Base-by-base conservation (phyloP, 1,140 invertebrate species). In the Bombus sibiricus region DNA sequence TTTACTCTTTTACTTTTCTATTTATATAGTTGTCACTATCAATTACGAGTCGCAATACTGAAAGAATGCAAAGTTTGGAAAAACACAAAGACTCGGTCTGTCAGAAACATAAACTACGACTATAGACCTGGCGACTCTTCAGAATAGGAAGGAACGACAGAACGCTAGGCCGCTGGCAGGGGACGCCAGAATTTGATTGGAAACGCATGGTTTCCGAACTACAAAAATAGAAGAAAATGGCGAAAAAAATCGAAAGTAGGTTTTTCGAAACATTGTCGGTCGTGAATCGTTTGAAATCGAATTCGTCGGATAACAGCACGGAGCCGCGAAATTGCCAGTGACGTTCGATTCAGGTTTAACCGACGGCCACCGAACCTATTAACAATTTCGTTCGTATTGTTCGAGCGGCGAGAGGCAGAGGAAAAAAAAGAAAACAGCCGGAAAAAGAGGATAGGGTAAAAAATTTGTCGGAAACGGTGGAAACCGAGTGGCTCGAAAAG, bases 271-370 rank as follows among this genome's bases (percentile, higher is more conserved):
- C 53, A 77, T 77, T 28, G 43, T 57, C 47, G 32, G 3, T 12
- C 25, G 28, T 39, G 39, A 71, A 53, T 39, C 41, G 62, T 8
- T 57, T n/a, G 43, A n/a, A 82, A 71, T 64, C n/a, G 37, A 82
- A 57, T 74, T 74, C 25, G 9, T 28, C 64, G 39, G 22, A 47
- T 39, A 43, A 59, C 39, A 34, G 13, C 22, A n/a, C 37, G 32
- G 8, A 8, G 59, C 39, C 28, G 22, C 34, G 41, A 66, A 32
- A 83, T 43, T 71, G 43, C 10, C 64, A 13, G n/a, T 41, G 66
- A 85, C 25, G 73, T 84, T 47, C 83, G 83, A 84, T 80, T 80
- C 32, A 25, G 39, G 43, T 85, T 80, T 85, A 85, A 78, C 57
- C 76, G 22, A 10, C 53, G 66, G 13, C 66, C 66, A 32, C 25